These are phyloP conservation scores for Nesoenas mayeri DNA, from an alignment of 2,113 vertebrate species.

Conservation along the genomic window DNA sequence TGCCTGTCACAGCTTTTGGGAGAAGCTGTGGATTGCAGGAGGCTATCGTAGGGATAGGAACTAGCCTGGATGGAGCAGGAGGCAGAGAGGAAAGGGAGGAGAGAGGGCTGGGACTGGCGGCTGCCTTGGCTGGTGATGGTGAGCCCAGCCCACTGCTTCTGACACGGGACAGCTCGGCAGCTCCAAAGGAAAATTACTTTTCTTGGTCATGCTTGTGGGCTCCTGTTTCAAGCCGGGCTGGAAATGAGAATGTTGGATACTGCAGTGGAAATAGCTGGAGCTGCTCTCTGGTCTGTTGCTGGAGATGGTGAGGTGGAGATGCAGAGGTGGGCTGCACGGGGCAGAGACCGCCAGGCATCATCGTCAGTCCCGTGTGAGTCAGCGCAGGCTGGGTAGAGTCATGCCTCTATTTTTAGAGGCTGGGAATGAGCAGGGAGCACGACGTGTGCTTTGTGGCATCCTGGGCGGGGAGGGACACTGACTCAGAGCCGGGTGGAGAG, in stretches of 20 bases:
- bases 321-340: not conserved
- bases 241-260: conserved; percentile 12
- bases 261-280: conserved; percentile 29
- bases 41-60: not conserved
- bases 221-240: not conserved
- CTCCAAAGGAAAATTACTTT: conserved; percentile 46
- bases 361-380: not conserved
- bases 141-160: not conserved
- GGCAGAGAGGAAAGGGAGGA: not conserved
- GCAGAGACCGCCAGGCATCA: not conserved
- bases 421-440: not conserved
- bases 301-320: not conserved
- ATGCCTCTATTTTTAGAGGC: not conserved
- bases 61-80: not conserved
- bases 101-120: not conserved
- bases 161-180: not conserved
- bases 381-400: not conserved
- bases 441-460: conserved; percentile 7
- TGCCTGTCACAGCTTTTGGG: not conserved
- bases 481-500: not conserved
- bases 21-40: rapidly evolving
- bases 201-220: not conserved
- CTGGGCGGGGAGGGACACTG: not conserved
- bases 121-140: not conserved
- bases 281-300: not conserved